A percentile compares a stretch with the other conserved stretches of the same genome.
Evolutionary conservation across 2,888 invertebrate genomes (phyloP).

Genomic region (Erebia aethiops): DNA sequence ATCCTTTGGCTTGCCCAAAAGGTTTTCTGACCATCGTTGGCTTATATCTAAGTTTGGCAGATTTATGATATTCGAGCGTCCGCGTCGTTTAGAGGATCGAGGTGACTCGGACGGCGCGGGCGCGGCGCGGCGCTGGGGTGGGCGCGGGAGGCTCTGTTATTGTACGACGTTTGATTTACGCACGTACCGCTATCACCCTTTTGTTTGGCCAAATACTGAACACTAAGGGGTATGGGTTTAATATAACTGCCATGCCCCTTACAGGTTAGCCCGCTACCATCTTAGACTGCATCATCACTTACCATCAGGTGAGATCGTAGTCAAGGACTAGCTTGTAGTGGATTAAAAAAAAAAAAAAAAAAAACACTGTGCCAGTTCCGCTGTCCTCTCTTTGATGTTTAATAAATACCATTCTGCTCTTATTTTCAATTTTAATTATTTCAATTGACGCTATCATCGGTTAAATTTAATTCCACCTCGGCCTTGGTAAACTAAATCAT

Average conservation of each 20-base stretch:
- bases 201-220: slow-evolving; percentile 78
- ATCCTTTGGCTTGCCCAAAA: slow-evolving; percentile 49
- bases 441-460: slow-evolving; percentile 26
- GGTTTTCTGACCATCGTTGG: slow-evolving; percentile 45
- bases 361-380: slow-evolving; percentile 77
- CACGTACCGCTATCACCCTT: slow-evolving; percentile 81
- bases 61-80: slow-evolving; percentile 70
- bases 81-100: slow-evolving; percentile 63
- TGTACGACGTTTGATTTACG: slow-evolving; percentile 82
- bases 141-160: slow-evolving; percentile 74
- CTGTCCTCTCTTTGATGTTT: slow-evolving; percentile 56
- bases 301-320: too few relatives aligned
- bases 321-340: too few relatives aligned
- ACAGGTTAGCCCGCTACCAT: too few relatives aligned
- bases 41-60: slow-evolving; percentile 77
- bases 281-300: too few relatives aligned
- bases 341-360: too few relatives aligned
- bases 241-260: too few relatives aligned
- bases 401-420: slow-evolving; percentile 26
- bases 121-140: slow-evolving; percentile 56
- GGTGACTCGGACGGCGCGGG: slow-evolving; percentile 48
- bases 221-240: too few relatives aligned
- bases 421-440: slow-evolving; percentile 18
- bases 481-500: neutral
- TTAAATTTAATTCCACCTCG: neutral